A percentile compares a stretch with the other conserved stretches of the same genome.
Evolutionary conservation across 1,140 invertebrate genomes (phyloP).

Genomic region (Drosophila saltans): DNA sequence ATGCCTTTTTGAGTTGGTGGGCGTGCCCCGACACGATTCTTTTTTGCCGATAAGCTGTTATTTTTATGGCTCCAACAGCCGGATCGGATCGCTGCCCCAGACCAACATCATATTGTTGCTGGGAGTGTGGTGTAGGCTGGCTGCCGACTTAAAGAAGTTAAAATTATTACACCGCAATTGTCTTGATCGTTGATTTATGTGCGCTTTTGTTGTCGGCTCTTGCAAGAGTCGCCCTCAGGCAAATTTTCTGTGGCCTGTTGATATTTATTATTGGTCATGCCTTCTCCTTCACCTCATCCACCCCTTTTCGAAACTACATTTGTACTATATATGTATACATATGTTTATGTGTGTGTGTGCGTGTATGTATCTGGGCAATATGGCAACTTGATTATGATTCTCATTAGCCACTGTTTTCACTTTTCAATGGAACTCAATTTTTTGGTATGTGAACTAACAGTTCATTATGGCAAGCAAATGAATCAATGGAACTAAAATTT

Average conservation of each 20-base stretch:
- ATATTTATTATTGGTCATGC: slow-evolving; percentile 67
- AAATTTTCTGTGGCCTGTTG: slow-evolving; percentile 66
- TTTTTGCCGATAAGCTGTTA: slow-evolving; percentile 72
- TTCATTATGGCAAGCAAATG: not conserved
- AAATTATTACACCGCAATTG: slow-evolving; percentile 81
- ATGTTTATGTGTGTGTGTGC: slow-evolving; percentile 26
- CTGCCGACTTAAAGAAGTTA: slow-evolving; percentile 76
- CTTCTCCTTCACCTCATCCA: not conserved
- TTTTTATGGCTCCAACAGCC: slow-evolving; percentile 69
- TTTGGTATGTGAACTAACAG: not conserved
- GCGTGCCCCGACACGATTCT: slow-evolving; percentile 78
- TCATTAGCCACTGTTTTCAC: slow-evolving; percentile 58
- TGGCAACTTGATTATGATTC: slow-evolving; percentile 61
- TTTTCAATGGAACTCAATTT: not conserved
- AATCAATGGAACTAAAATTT: too few species aligned
- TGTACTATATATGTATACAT: slow-evolving; percentile 26
- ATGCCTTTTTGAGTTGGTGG: slow-evolving; percentile 77
- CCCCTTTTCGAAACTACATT: not conserved
- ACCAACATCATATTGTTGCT: slow-evolving; percentile 10
- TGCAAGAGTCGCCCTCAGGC: slow-evolving; percentile 42
- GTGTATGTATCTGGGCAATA: slow-evolving; percentile 53
- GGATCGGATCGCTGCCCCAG: slow-evolving; percentile 51
- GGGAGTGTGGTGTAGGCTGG: slow-evolving; percentile 63
- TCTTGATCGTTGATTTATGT: slow-evolving; percentile 79
- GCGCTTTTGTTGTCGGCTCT: slow-evolving; percentile 70